Percentiles rank a stretch among this genome's conserved stretches.
Conservation (phyloP, 2,888 invertebrate genomes). For the Automeris io region DNA sequence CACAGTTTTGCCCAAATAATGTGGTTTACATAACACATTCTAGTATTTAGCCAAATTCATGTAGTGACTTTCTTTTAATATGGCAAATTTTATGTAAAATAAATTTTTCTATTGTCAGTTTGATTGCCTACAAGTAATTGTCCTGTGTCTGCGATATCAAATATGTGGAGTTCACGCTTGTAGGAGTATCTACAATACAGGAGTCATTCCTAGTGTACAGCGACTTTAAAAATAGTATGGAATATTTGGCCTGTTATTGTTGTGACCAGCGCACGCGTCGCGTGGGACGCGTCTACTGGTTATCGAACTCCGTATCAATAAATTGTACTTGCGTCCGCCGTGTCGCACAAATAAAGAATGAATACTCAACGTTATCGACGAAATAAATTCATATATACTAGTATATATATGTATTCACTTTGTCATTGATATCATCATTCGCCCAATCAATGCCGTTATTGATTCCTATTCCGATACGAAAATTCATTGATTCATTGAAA, state of each 20-base stretch:
- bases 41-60: too few species aligned
- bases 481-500: not conserved
- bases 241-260: constrained; percentile 44
- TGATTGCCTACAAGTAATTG: too few species aligned
- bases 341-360: constrained; percentile 65
- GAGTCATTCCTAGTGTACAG: too few species aligned
- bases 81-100: too few species aligned
- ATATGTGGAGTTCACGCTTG: too few species aligned
- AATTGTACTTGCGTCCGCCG: constrained; percentile 68
- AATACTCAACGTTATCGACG: constrained; percentile 59
- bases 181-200: too few species aligned
- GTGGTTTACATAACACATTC: too few species aligned
- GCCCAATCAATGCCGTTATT: constrained; percentile 10
- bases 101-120: too few species aligned
- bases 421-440: constrained; percentile 53
- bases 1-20: too few species aligned
- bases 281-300: constrained; percentile 70
- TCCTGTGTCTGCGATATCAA: too few species aligned
- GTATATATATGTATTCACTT: constrained; percentile 57
- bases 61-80: too few species aligned
- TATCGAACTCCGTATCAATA: constrained; percentile 71
- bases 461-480: constrained; percentile 1
- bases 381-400: constrained; percentile 68
- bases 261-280: constrained; percentile 36
- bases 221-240: too few species aligned